Evolutionary conservation across 1,140 invertebrate genomes (phyloP).

Genomic region (Drosophila mojavensis): DNA sequence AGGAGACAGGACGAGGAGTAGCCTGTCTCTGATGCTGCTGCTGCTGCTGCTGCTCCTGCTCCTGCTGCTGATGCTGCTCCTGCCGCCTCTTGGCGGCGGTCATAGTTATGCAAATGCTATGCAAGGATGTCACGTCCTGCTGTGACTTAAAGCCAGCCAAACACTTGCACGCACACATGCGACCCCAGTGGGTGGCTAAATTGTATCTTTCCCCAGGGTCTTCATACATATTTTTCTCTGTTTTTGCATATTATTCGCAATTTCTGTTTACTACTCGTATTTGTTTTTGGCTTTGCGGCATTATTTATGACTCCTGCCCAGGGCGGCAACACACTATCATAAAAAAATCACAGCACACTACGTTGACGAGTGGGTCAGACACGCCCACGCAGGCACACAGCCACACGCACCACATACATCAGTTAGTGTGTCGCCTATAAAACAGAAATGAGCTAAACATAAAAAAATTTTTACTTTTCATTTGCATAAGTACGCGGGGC

Average conservation of each 20-base stretch:
- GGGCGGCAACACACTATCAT: slow-evolving; percentile 48
- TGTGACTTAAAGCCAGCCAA: slow-evolving; percentile 75
- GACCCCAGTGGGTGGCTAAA: not conserved
- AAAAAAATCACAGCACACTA: slow-evolving; percentile 56
- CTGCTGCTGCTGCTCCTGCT: slow-evolving; percentile 26
- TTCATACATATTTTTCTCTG: not conserved
- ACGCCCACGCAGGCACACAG: not conserved
- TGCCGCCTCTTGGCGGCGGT: slow-evolving; percentile 40
- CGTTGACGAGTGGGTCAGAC: slow-evolving; percentile 55
- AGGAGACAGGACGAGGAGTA: not conserved
- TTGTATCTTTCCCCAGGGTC: slow-evolving; percentile 8
- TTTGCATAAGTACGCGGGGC: slow-evolving; percentile 62
- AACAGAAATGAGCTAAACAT: slow-evolving; percentile 60
- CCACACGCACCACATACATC: slow-evolving; percentile 2
- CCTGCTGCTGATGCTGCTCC: too few species aligned
- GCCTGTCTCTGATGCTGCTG: slow-evolving; percentile 47
- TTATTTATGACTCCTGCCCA: slow-evolving; percentile 60
- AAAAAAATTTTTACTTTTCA: slow-evolving; percentile 75
- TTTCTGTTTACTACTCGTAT: slow-evolving; percentile 73
- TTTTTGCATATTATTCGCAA: slow-evolving; percentile 69
- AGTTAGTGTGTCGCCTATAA: slow-evolving; percentile 45
- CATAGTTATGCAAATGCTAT: slow-evolving; percentile 83
- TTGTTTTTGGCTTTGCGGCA: slow-evolving; percentile 79
- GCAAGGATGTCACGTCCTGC: slow-evolving; percentile 81
- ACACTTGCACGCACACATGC: slow-evolving; percentile 35